Evolutionary conservation across 2,113 vertebrate species (phyloP).

Genomic region (Mobula hypostoma): DNA sequence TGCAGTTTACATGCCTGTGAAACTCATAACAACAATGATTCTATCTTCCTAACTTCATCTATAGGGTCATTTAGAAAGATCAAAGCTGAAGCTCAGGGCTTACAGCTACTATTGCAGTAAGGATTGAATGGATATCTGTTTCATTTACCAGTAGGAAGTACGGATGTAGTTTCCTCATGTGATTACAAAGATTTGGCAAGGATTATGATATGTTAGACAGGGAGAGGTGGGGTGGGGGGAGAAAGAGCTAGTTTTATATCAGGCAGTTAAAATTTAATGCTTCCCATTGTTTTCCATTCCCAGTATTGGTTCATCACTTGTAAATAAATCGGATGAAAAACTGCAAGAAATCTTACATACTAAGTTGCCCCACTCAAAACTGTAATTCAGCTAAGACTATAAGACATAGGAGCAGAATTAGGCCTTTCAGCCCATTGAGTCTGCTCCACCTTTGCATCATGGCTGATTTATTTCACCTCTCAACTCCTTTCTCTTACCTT

Average conservation of each 20-base stretch:
- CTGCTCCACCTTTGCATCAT: too few relatives aligned
- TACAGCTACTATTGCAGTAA: neutral
- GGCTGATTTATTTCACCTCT: too few relatives aligned
- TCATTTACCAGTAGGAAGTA: neutral
- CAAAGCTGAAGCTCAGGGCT: neutral
- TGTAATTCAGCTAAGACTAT: neutral
- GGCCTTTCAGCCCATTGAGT: too few relatives aligned
- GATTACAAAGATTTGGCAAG: neutral
- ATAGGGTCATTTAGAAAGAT: neutral
- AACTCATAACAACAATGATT: neutral
- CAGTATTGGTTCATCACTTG: neutral
- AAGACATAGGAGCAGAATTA: too few relatives aligned
- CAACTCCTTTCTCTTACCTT: too few relatives aligned
- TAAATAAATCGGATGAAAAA: neutral
- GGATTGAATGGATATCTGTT: constrained; percentile 10
- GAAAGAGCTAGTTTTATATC: neutral
- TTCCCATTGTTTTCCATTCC: neutral
- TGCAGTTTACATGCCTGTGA: neutral
- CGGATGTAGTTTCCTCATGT: neutral
- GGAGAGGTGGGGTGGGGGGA: neutral
- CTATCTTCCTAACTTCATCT: neutral
- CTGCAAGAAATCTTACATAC: neutral
- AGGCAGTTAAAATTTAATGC: neutral
- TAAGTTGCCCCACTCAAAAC: neutral
- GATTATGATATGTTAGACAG: neutral